Conservation (phyloP, 2,113 vertebrate genomes). For the Sialia sialis region DNA sequence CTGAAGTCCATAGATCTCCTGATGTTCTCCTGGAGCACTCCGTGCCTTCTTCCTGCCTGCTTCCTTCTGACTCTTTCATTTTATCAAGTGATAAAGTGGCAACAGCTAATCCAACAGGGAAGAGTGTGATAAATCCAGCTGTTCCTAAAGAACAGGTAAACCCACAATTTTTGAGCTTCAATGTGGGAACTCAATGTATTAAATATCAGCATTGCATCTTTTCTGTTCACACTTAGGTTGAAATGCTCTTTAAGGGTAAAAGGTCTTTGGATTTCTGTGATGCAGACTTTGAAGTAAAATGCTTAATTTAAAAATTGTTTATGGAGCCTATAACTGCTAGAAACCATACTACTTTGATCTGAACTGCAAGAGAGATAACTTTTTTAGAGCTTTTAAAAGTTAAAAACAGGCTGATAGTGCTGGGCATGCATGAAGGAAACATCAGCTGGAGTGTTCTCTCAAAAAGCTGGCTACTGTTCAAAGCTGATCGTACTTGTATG, state of each 20-base stretch:
- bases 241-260: background rate
- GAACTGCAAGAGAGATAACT: background rate
- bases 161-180: background rate
- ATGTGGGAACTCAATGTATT: background rate
- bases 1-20: conserved; percentile 60
- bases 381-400: background rate
- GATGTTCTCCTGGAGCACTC: conserved; percentile 48
- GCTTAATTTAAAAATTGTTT: background rate
- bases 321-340: background rate
- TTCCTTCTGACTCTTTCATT: conserved; percentile 42
- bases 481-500: background rate
- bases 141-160: conserved; percentile 62
- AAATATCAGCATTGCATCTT: background rate
- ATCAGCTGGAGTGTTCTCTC: background rate
- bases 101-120: background rate
- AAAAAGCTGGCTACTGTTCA: background rate
- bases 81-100: conserved; percentile 9
- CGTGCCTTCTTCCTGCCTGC: background rate
- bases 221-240: background rate
- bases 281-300: background rate
- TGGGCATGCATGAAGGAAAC: background rate
- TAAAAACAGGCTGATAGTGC: background rate
- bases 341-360: background rate
- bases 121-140: background rate
- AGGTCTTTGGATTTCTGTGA: background rate